Evolutionary conservation across 2,113 vertebrate genomes (phyloP).

Genomic region (Psettodes erumei): DNA sequence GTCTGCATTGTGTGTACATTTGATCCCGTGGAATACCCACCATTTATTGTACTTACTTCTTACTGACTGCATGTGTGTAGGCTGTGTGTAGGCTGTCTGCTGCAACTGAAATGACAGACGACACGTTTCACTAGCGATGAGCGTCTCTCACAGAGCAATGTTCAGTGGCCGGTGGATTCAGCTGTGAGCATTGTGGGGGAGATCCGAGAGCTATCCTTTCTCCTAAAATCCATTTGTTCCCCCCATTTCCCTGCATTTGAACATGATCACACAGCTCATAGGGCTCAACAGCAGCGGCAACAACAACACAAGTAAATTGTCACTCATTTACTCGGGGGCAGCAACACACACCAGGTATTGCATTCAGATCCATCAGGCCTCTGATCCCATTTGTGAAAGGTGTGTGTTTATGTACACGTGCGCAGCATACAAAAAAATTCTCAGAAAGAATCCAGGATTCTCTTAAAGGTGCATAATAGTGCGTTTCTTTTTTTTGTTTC

Average conservation of each 20-base stretch:
- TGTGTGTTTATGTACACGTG: constrained; percentile 11
- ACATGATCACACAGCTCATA: constrained; percentile 55
- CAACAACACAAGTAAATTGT: constrained; percentile 65
- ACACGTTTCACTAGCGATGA: constrained; percentile 27
- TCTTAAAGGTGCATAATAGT: neutral
- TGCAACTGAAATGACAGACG: constrained; percentile 46
- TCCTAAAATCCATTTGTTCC: constrained; percentile 58
- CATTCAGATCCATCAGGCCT: constrained; percentile 55
- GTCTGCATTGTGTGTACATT: neutral
- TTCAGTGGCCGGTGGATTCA: constrained; percentile 26
- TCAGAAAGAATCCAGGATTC: neutral
- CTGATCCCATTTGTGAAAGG: constrained; percentile 51
- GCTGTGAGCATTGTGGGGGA: constrained; percentile 35
- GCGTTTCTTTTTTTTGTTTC: constrained; percentile 16
- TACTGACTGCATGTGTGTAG: too few species aligned
- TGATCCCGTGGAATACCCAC: neutral
- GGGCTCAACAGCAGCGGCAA: constrained; percentile 48
- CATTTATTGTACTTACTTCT: too few species aligned
- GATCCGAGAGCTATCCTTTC: constrained; percentile 48
- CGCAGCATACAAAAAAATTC: neutral
- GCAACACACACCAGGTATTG: constrained; percentile 58
- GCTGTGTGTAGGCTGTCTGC: too few species aligned
- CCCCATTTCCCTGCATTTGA: constrained; percentile 64
- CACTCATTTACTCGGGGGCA: constrained; percentile 69
- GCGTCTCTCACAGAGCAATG: constrained; percentile 31